Evolutionary conservation across 64 coral and sea anemone species (phyloP).

Genomic region (Pocillopora damicornis): DNA sequence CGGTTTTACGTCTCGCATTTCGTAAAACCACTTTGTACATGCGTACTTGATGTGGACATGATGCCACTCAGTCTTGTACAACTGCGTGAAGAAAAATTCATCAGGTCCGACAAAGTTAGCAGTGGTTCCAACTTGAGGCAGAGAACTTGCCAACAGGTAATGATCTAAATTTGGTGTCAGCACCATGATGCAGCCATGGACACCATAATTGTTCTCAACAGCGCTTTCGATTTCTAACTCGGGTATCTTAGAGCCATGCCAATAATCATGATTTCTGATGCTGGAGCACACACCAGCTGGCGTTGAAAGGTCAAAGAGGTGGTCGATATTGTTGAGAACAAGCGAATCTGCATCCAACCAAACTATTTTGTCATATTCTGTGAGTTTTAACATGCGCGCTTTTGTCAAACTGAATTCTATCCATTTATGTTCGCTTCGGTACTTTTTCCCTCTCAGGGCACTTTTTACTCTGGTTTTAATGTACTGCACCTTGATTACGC

Average conservation of each 20-base stretch:
- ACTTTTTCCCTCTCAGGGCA: conserved; percentile 54
- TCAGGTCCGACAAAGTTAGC: conserved; percentile 63
- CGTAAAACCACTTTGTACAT: conserved; percentile 43
- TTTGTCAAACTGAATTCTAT: conserved; percentile 75
- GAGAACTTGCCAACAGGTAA: conserved; percentile 58
- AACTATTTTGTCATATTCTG: conserved; percentile 71
- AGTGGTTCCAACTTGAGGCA: conserved; percentile 48
- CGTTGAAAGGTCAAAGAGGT: conserved; percentile 47
- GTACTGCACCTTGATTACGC: conserved; percentile 66
- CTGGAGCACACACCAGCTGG: conserved; percentile 84
- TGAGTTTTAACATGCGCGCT: conserved; percentile 67
- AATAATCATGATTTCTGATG: conserved; percentile 55
- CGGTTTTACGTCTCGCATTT: conserved; percentile 44
- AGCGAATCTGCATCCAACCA: conserved; percentile 82
- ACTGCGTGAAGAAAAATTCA: conserved; percentile 78
- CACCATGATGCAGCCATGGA: conserved; percentile 73
- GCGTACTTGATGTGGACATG: conserved; percentile 71
- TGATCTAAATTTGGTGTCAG: conserved; percentile 55
- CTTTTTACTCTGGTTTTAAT: conserved; percentile 43
- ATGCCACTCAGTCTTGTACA: conserved; percentile 72
- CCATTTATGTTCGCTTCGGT: conserved; percentile 57
- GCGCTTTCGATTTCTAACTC: conserved; percentile 62
- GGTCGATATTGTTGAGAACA: conserved; percentile 56
- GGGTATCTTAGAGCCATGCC: conserved; percentile 60
- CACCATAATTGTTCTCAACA: conserved; percentile 77